These are phyloP conservation scores for Caerostris darwini DNA, from an alignment of 1,140 invertebrate genomes.

Conservation along the genomic window DNA sequence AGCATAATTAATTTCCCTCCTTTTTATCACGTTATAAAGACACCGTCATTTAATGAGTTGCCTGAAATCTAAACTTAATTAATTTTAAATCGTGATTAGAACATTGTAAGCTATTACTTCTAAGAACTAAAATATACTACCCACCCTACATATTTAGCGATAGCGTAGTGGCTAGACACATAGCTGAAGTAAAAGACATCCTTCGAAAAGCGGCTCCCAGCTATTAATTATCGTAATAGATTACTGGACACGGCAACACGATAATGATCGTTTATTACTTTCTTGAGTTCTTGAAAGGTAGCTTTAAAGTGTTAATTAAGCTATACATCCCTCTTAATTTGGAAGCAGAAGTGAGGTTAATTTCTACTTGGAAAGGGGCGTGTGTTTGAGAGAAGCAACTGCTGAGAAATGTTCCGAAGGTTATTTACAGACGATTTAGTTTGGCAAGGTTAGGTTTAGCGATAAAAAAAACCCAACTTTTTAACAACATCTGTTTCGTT, in stretches of 20 bases:
- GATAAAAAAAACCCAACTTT: background rate
- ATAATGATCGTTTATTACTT: slow-evolving; percentile 59
- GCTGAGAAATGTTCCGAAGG: background rate
- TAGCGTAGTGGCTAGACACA: background rate
- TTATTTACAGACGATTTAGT: background rate
- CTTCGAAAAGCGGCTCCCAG: no score
- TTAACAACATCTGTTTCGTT: background rate
- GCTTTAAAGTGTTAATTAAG: slow-evolving; percentile 59
- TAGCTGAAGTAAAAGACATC: background rate
- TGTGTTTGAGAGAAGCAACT: background rate
- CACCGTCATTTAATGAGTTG: background rate
- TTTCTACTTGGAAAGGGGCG: background rate
- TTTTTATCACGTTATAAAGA: background rate
- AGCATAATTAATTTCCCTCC: background rate
- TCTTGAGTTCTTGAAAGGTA: slow-evolving; percentile 1
- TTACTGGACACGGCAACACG: slow-evolving; percentile 23
- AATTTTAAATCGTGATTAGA: background rate
- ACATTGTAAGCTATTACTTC: background rate
- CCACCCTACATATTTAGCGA: background rate
- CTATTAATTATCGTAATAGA: slow-evolving; percentile 57
- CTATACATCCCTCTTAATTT: slow-evolving; percentile 7
- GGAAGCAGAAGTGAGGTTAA: background rate
- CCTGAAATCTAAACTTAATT: background rate
- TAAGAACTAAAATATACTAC: background rate
- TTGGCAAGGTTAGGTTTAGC: background rate